Percentiles rank a stretch among this genome's conserved stretches.
These are phyloP conservation scores for Bovichtus variegatus DNA, from an alignment of 2,797 vertebrate genomes.

Conservation along the genomic window DNA sequence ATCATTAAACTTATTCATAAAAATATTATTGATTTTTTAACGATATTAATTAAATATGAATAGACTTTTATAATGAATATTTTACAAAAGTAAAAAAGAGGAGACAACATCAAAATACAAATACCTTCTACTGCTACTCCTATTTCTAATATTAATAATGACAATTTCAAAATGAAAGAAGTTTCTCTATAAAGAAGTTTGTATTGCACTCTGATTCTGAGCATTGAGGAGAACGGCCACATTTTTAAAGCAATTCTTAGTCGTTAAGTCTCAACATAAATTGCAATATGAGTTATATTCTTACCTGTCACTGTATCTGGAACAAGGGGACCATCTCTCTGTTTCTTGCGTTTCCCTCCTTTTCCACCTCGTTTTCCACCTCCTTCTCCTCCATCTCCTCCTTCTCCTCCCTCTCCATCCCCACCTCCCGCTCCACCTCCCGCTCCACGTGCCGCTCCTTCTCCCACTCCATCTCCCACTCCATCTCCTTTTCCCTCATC, in stretches of 20 bases:
- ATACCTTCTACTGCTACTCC: neutral
- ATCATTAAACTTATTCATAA: neutral
- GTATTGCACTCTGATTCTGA: neutral
- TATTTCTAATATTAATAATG: neutral
- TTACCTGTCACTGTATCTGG: conserved; percentile 80
- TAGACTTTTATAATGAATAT: neutral
- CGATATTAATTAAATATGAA: neutral
- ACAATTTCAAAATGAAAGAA: neutral
- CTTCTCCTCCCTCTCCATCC: conserved; percentile 3
- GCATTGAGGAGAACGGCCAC: neutral
- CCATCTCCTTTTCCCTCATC: conserved; percentile 23
- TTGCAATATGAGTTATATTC: conserved; percentile 14
- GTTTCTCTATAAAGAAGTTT: neutral
- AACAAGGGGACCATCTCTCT: conserved; percentile 65
- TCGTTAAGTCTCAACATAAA: neutral
- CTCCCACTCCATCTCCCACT: conserved; percentile 23
- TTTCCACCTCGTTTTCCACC: conserved; percentile 25
- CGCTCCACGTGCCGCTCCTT: neutral
- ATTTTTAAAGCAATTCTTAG: neutral
- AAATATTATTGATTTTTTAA: neutral
- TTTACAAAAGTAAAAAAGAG: neutral
- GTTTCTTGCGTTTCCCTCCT: conserved; percentile 59
- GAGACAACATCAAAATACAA: conserved; percentile 5
- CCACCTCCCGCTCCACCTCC: neutral
- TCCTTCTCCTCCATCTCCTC: conserved; percentile 5